Evolutionary conservation across 2,113 vertebrate species (phyloP), one percentile per base, ranked within the genome.

Genomic region (Dicrurus megarhynchus): DNA sequence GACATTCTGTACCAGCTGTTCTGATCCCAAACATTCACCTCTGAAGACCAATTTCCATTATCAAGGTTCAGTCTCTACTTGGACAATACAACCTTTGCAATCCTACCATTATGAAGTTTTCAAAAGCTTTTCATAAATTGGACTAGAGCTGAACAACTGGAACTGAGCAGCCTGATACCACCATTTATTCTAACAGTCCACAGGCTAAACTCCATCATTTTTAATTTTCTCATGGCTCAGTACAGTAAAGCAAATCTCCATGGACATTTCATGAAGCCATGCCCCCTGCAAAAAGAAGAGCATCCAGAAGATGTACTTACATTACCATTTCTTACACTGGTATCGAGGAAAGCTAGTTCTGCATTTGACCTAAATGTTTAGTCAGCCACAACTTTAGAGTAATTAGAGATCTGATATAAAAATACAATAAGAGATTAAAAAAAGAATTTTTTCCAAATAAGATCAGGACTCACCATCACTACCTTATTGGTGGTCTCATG

Each of bases 11-110:
- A 89, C 49, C 46, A 64, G 84, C 85, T 86, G 28, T 41, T 90
- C 90, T 83, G 91, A 75, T 91, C 52, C 68, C 75, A 74, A 89
- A 89, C 83, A 83, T 14, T 87, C 95, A 84, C 65, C 67, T 89
- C 68, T 61, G 65, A 69, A 91, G 50, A 69, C 60, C 75, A 76
- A 57, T 82, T 96, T 71, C 73, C 86, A 91, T 90, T 95, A 91
- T 76, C 64, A 87, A 75, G 74, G 67, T 81, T 86, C 91, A 96
- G 9, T 28, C 71, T 78, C 71, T 78, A 15, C 69, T 79, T 87
- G 41, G 78, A 87, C 41, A 91, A 87, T 47, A 91, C 18, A 93
- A 59, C 37, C 76, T 88, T 57, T 69, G 80, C 59, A 89, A 89
- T 90, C 68, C 60, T 93, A 70, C 68, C 44, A 81, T 50, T 42